A percentile compares a stretch with the other conserved stretches of the same genome.
These are phyloP conservation scores for Beris chalybata DNA, from an alignment of 2,888 invertebrate species.

Conservation along the genomic window DNA sequence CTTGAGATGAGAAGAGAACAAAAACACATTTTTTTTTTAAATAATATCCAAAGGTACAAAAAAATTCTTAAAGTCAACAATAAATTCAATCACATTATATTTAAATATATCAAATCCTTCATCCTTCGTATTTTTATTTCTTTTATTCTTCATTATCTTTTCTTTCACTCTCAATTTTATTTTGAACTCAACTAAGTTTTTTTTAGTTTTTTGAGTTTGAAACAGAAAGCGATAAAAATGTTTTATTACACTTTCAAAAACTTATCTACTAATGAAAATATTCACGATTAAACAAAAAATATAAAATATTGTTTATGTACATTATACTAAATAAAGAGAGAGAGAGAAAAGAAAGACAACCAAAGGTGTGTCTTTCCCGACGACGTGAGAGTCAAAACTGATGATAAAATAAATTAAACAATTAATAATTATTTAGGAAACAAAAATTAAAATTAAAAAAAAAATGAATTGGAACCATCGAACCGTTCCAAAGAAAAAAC, in stretches of 20 bases:
- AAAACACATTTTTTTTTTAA: no score
- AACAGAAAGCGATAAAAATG: background rate
- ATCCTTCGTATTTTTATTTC: slow-evolving; percentile 38
- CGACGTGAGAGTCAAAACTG: slow-evolving; percentile 1
- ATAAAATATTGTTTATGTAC: no score
- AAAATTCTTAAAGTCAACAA: no score
- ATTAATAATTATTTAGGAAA: slow-evolving; percentile 1
- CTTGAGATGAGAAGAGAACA: no score
- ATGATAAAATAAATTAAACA: slow-evolving; percentile 34
- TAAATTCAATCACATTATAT: slow-evolving; percentile 3
- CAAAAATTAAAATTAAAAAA: slow-evolving; percentile 21
- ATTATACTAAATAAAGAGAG: no score
- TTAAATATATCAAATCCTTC: slow-evolving; percentile 34
- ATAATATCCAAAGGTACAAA: no score
- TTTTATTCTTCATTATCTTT: slow-evolving; percentile 21
- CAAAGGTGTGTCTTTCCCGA: no score
- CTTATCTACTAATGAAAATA: no score
- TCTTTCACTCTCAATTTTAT: background rate
- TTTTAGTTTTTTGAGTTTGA: slow-evolving; percentile 12
- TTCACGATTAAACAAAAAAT: no score
- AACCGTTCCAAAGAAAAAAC: slow-evolving; percentile 59
- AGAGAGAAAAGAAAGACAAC: no score
- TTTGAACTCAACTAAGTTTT: background rate
- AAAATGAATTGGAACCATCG: slow-evolving; percentile 54
- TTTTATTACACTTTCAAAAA: no score